These are phyloP conservation scores for Rhinoderma darwinii DNA, from an alignment of 2,113 vertebrate species.

Conservation along the genomic window DNA sequence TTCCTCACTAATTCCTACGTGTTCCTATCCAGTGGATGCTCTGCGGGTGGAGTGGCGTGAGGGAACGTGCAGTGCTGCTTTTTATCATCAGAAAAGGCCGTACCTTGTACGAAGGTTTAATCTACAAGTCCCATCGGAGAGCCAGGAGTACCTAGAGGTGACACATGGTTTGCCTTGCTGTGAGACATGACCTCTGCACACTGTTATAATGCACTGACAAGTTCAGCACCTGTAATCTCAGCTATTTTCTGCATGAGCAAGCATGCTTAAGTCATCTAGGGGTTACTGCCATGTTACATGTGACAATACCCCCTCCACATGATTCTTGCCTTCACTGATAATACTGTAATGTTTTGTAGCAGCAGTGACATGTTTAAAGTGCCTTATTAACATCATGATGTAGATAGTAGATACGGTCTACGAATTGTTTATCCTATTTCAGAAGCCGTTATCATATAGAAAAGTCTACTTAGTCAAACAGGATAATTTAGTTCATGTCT, in stretches of 20 bases:
- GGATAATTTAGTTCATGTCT: neutral
- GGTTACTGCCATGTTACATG: neutral
- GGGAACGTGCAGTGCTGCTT: slow-evolving; percentile 48
- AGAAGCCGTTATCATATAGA: neutral
- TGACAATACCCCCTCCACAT: neutral
- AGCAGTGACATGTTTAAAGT: neutral
- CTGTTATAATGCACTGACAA: slow-evolving; percentile 17
- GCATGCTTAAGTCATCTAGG: neutral
- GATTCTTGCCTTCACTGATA: neutral
- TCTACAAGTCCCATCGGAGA: slow-evolving; percentile 49
- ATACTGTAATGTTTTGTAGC: neutral
- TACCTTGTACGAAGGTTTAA: slow-evolving; percentile 50
- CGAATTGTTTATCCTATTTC: neutral
- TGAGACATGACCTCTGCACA: slow-evolving; percentile 18
- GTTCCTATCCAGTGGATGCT: slow-evolving; percentile 53
- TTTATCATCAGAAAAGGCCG: slow-evolving; percentile 54
- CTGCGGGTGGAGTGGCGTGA: slow-evolving; percentile 55
- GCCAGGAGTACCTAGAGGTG: slow-evolving; percentile 57
- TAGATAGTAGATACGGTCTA: neutral
- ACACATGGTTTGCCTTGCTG: slow-evolving; percentile 36
- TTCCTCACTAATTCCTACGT: slow-evolving; percentile 46
- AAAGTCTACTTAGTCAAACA: neutral
- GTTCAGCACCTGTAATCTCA: neutral
- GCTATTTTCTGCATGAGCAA: slow-evolving; percentile 16
- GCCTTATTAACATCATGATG: neutral